Evolutionary conservation across 2,113 vertebrate species (phyloP).

Genomic region (Ophthalmolycus amberensis): DNA sequence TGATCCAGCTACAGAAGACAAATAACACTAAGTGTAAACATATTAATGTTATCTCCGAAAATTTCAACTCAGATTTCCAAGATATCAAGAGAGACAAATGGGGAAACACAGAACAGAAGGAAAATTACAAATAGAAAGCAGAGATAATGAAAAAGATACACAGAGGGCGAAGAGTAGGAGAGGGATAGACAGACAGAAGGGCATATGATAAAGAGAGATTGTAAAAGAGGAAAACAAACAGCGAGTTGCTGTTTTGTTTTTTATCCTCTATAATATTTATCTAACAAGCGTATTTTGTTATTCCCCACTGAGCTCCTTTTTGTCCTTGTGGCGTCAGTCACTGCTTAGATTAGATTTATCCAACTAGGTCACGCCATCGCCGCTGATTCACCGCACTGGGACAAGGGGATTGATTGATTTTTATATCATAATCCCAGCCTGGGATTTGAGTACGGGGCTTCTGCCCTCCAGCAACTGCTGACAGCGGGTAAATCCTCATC

Average conservation of each 20-base stretch:
- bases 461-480: constrained; percentile 52
- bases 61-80: constrained; percentile 1
- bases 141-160: constrained; percentile 8
- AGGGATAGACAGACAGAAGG: constrained; percentile 24
- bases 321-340: constrained; percentile 68
- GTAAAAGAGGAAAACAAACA: constrained; percentile 35
- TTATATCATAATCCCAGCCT: constrained; percentile 74
- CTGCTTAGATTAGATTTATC: constrained; percentile 71
- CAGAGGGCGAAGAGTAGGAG: background rate
- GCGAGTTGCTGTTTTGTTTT: constrained; percentile 38
- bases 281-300: constrained; percentile 57
- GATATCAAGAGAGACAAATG: constrained; percentile 23
- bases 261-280: constrained; percentile 52
- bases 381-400: constrained; percentile 56
- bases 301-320: constrained; percentile 35
- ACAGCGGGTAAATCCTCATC: constrained; percentile 67
- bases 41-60: constrained; percentile 16
- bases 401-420: constrained; percentile 79
- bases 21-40: background rate
- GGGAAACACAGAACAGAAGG: background rate
- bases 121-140: constrained; percentile 5
- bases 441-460: constrained; percentile 63
- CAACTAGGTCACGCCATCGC: constrained; percentile 65
- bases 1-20: background rate
- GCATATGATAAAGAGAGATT: constrained; percentile 27